These are phyloP conservation scores for Solea solea DNA, from an alignment of 2,113 vertebrate species.

Conservation along the genomic window DNA sequence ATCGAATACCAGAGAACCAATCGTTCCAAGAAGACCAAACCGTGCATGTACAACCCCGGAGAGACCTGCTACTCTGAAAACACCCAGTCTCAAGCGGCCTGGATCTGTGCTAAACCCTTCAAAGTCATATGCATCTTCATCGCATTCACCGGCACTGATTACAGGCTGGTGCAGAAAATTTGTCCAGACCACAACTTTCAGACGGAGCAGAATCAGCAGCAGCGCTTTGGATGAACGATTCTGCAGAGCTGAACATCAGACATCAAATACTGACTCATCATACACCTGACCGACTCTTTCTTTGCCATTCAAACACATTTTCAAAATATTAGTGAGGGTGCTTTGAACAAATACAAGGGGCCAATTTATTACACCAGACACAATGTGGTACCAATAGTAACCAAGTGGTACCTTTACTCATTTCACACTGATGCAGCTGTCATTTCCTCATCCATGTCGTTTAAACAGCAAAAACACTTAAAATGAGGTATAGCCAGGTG, in stretches of 20 bases:
- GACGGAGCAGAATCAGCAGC: constrained; percentile 72
- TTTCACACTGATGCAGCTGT: not conserved
- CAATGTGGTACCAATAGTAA: not conserved
- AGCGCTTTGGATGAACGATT: constrained; percentile 68
- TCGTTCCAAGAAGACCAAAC: constrained; percentile 81
- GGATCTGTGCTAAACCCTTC: constrained; percentile 84
- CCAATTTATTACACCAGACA: not conserved
- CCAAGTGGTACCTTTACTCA: not conserved
- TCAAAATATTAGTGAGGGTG: constrained; percentile 8
- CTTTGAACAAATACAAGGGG: constrained; percentile 4
- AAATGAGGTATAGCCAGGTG: not conserved
- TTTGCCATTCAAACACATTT: not conserved
- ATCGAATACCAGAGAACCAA: constrained; percentile 83
- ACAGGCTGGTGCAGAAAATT: constrained; percentile 84
- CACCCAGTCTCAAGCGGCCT: constrained; percentile 82
- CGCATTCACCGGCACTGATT: constrained; percentile 81
- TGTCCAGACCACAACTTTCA: constrained; percentile 83
- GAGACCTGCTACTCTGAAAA: constrained; percentile 83
- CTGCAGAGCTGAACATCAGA: not conserved
- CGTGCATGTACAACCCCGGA: constrained; percentile 78
- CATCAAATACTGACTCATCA: constrained; percentile 20
- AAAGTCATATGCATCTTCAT: constrained; percentile 86
- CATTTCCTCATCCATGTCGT: not conserved
- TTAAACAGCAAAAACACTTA: not conserved
- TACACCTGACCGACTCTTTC: constrained; percentile 1